Conservation (phyloP, 2,113 vertebrate species). For the Corydoras maculifer region DNA sequence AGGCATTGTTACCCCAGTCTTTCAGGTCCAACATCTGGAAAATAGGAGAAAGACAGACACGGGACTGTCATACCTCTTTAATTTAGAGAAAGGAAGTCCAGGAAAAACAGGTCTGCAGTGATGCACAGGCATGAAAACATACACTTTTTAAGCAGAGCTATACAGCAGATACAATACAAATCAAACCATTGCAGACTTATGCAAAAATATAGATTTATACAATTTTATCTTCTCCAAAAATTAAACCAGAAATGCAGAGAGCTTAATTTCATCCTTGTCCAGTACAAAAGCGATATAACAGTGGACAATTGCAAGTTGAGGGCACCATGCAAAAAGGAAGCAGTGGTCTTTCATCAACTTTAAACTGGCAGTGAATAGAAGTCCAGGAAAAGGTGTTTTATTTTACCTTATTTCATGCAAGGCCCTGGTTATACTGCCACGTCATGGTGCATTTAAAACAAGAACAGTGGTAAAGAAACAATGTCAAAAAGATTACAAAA, state of each 20-base stretch:
- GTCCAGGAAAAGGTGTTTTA: slow-evolving; percentile 34
- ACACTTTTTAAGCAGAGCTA: slow-evolving; percentile 55
- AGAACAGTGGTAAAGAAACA: slow-evolving; percentile 50
- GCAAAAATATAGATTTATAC: slow-evolving; percentile 75
- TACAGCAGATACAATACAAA: slow-evolving; percentile 65
- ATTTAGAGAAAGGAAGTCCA: slow-evolving; percentile 36
- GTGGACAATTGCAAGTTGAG: slow-evolving; percentile 49
- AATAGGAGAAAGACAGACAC: background rate
- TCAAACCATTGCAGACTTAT: slow-evolving; percentile 65
- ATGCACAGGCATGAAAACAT: slow-evolving; percentile 39
- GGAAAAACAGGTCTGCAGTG: slow-evolving; percentile 47
- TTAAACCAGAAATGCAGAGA: slow-evolving; percentile 56
- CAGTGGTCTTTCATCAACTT: slow-evolving; percentile 43
- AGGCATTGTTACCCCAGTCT: too few relatives aligned
- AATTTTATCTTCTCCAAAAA: slow-evolving; percentile 52
- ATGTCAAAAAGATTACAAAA: slow-evolving; percentile 39
- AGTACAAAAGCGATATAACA: slow-evolving; percentile 60
- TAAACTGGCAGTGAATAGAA: slow-evolving; percentile 38
- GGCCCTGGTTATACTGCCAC: slow-evolving; percentile 49
- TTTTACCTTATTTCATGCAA: slow-evolving; percentile 58
- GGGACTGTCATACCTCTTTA: background rate
- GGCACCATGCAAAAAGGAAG: slow-evolving; percentile 62
- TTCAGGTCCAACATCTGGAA: background rate
- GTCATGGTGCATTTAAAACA: slow-evolving; percentile 52
- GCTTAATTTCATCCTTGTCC: slow-evolving; percentile 60